phyloP scores from a whole-genome alignment of 2,113 vertebrate species.

The Argyrosomus japonicus region DNA sequence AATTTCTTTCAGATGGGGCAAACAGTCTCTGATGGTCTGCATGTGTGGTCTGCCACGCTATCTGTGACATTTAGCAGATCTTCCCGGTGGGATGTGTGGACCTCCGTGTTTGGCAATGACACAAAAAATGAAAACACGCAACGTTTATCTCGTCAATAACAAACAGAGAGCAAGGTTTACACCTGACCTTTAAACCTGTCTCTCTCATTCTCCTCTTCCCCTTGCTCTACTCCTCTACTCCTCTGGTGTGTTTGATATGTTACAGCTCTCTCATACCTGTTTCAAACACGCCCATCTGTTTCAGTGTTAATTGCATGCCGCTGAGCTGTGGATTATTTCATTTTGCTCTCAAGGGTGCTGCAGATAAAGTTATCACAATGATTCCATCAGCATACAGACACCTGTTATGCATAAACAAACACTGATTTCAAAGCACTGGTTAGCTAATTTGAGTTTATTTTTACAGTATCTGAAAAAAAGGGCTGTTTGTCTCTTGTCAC shows the following conservation, averaged over 20 bases:
- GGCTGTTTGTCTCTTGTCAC: neutral
- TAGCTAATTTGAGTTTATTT: slow-evolving; percentile 21
- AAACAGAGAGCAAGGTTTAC: slow-evolving; percentile 62
- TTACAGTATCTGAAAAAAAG: neutral
- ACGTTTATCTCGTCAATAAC: slow-evolving; percentile 65
- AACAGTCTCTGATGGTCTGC: slow-evolving; percentile 20
- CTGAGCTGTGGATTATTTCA: slow-evolving; percentile 61
- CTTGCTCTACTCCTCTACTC: neutral
- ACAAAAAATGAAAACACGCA: slow-evolving; percentile 50
- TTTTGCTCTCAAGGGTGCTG: slow-evolving; percentile 66
- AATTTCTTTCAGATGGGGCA: slow-evolving; percentile 4
- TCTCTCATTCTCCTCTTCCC: neutral
- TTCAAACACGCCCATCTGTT: slow-evolving; percentile 68
- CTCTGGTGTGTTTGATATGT: neutral
- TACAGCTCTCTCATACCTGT: slow-evolving; percentile 44
- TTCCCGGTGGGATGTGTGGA: slow-evolving; percentile 41
- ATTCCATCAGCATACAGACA: slow-evolving; percentile 53
- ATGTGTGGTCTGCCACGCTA: slow-evolving; percentile 12
- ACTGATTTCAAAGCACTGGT: slow-evolving; percentile 38
- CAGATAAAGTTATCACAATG: slow-evolving; percentile 73
- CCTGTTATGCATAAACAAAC: slow-evolving; percentile 47
- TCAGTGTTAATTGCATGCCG: slow-evolving; percentile 60
- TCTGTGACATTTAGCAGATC: slow-evolving; percentile 75
- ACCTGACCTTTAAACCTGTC: slow-evolving; percentile 55
- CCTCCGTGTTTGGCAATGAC: slow-evolving; percentile 40